Base-by-base conservation (phyloP, 1,140 invertebrate genomes). In the Copidosoma floridanum region DNA sequence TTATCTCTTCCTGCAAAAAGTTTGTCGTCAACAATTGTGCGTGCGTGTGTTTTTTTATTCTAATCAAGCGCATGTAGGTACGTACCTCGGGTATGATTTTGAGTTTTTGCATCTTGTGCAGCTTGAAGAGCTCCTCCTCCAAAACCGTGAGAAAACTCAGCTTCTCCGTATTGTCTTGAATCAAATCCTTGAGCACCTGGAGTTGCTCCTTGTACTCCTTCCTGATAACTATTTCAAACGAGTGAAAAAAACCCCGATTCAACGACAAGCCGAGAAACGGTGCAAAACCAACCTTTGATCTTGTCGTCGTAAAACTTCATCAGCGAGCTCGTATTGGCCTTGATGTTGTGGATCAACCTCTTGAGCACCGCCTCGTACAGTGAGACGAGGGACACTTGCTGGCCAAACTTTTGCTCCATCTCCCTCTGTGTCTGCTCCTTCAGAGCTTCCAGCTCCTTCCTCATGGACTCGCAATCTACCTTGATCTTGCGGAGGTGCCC, bases 401-500 rank as follows among this genome's bases (percentile, higher is more conserved):
- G 65, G 1, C 85, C 85, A 64, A 87, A 86, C 66, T 85, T 85
- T 16, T 81, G 78, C 48, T 78, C 73, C 79, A 85, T 85, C 20
- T 81, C 77, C 18, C 81, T 68, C 18, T 75, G 73, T 8, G 85
- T 83, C 29, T 79, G 66, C 29, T 74, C 67, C 61, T 85, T 81
- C 3, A 87, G 65, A 24, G 65, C 65, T 23, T 76, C 73, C 23
- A 85, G 82, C 64, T 81, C 77, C 21, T 57, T 66, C 12, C 82
- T 68, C 85, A 87, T 86, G 27, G 82, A 76, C 43, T 81, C 77
- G 23, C 82, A 79, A 65, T 86, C 85, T 0, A 78, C 68, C 64
- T 81, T 82, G 76, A 86, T 83, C 68, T 82, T 74, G 7, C 77
- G 72, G 43, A 85, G 67, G 68, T 86, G 84, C 5, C 69, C 66